Base-by-base conservation (phyloP, 2,797 vertebrate species). In the Ptychobarbus kaznakovi region DNA sequence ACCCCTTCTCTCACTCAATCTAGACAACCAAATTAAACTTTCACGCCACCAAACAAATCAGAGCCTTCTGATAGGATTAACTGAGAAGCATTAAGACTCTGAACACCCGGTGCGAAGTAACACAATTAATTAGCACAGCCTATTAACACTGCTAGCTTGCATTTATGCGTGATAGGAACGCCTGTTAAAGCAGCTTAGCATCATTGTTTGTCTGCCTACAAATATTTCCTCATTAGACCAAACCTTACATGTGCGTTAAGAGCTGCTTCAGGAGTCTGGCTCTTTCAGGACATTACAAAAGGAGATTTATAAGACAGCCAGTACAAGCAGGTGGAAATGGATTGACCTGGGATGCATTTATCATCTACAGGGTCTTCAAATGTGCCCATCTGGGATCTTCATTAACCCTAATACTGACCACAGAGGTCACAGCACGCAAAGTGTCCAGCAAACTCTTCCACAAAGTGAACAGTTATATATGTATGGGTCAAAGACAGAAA, bases 131-230 rank as follows among this genome's bases (percentile, higher is more conserved):
- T 79, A 85, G 28, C 51, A 13, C 76, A 80, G 51, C 28, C 66
- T 84, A 84, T 84, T 58, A 84, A 76, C 83, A 69, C 75, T 72
- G 40, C 65, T 70, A 85, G 83, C 51, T 79, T 46, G 51, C 46
- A 42, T 66, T 68, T 38, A 66, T 53, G 72, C 73, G 56, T 53
- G 75, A 84, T 44, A n/a, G 63, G n/a, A 58, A 85, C 1, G 9
- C 13, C 12, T 18, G 25, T 72, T 79, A 72, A 79, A 80, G 70
- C 61, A 76, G 79, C 74, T 86, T 86, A 82, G 80, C 85, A 76
- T 73, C 70, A 46, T 44, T 86, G 79, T 81, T 86, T 82, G 63
- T 74, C 42, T 81, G n/a, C 40, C 38, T 75, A 72, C 40, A 68
- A 69, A 85, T 72, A 28, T 79, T 79, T 61, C 35, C 66, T 80